Base-by-base conservation (phyloP, 2,888 invertebrate species). In the Folsomia candida region DNA sequence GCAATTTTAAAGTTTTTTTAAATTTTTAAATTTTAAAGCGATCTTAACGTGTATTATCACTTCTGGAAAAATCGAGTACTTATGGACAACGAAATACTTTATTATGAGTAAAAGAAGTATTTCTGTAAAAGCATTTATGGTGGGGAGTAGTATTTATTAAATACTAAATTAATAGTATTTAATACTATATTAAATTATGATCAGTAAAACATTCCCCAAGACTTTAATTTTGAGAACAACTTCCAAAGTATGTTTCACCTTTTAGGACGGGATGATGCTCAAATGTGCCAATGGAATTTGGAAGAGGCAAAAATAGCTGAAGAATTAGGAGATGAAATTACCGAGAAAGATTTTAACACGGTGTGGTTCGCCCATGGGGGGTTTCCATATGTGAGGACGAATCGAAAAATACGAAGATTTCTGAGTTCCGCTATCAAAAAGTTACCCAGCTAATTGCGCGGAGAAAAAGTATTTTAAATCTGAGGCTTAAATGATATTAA, bases 241-340 rank as follows among this genome's bases (percentile, higher is more conserved):
- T 47, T 11, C 14, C 20, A n/a, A n/a, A n/a, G 22, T 57, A 9
- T n/a, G 6, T n/a, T 25, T 6, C 6, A 24, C 11, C 6, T 25
- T 60, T 6, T 27, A 64, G 64, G 64, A 18, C 47, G 64, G 24
- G 64, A 64, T 64, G 64, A 64, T 25, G 3, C 14, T 11, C 20
- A 47, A n/a, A 64, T 64, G 64, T 64, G 64, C n/a, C 51, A 64
- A 25, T 64, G 64, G 64, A 64, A 64, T 24, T 47, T 64, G n/a
- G 51, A 64, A 47, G 64, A 64, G 51, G 64, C 64, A 20, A 64
- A 64, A 25, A 51, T 64, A 18, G 51, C 24, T 3, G 64, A 64
- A 22, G 47, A 64, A 2, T 24, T 64, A 4, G 20, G 6, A 4
- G 47, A 51, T n/a, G 22, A 14, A 2, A 64, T 64, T 24, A 20